These are phyloP conservation scores for Hycleus cichorii DNA, from an alignment of 1,140 invertebrate genomes.

Conservation along the genomic window DNA sequence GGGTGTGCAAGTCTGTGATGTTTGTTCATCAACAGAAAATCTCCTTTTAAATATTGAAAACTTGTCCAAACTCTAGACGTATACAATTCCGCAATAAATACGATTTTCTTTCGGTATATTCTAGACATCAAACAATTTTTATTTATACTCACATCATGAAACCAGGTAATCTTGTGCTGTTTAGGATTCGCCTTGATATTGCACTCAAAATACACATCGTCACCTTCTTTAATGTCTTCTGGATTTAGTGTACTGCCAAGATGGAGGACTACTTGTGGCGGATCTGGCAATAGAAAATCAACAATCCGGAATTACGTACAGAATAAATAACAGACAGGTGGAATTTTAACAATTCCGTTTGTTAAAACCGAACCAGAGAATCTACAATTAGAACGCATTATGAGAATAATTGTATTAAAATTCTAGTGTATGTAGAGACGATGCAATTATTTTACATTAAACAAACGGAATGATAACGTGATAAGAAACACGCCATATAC, in stretches of 20 bases:
- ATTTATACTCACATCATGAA: conserved; percentile 69
- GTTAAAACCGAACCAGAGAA: neutral
- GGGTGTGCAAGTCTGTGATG: no score
- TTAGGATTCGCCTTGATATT: conserved; percentile 78
- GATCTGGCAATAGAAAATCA: conserved; percentile 53
- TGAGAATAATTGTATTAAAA: conserved; percentile 10
- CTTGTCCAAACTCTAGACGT: no score
- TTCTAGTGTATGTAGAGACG: conserved; percentile 2
- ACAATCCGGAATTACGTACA: no score
- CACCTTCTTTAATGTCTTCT: conserved; percentile 81
- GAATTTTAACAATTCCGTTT: no score
- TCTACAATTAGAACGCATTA: conserved; percentile 8
- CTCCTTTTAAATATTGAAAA: no score
- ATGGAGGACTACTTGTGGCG: conserved; percentile 72
- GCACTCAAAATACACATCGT: conserved; percentile 91
- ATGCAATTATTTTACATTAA: conserved; percentile 15
- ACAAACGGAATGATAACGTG: neutral
- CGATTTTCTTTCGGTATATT: no score
- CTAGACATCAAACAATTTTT: no score
- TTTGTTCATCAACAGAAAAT: no score
- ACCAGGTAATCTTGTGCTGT: conserved; percentile 77
- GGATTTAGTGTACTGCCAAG: conserved; percentile 78
- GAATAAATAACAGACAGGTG: neutral
- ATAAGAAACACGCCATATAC: conserved; percentile 10
- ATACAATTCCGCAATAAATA: no score